Evolutionary conservation across 2,888 invertebrate species (phyloP).

Genomic region (Hyposoter dolosus): DNA sequence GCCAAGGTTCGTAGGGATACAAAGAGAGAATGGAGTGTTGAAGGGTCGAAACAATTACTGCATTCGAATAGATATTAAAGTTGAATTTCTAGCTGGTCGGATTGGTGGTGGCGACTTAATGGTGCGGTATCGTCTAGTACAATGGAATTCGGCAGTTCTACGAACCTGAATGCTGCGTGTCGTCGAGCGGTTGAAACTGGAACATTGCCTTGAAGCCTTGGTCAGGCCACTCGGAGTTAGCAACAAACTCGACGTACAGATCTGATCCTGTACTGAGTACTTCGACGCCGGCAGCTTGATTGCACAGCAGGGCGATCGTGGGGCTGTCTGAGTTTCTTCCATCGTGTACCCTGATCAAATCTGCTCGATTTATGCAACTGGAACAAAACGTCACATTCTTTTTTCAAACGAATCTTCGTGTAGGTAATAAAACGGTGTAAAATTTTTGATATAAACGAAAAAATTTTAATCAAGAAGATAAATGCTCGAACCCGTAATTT

Average conservation of each 20-base stretch:
- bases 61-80: slow-evolving; percentile 15
- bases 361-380: slow-evolving; percentile 93
- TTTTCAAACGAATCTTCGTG: background rate
- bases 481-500: slow-evolving; percentile 1
- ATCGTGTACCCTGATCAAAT: slow-evolving; percentile 94
- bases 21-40: background rate
- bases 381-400: slow-evolving; percentile 79
- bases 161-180: slow-evolving; percentile 78
- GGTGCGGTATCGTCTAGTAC: slow-evolving; percentile 32
- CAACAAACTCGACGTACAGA: slow-evolving; percentile 93
- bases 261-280: slow-evolving; percentile 94
- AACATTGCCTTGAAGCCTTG: slow-evolving; percentile 92
- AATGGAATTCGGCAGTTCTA: slow-evolving; percentile 51
- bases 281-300: slow-evolving; percentile 91
- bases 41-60: slow-evolving; percentile 45
- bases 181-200: slow-evolving; percentile 90
- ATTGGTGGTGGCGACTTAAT: slow-evolving; percentile 41
- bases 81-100: slow-evolving; percentile 30
- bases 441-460: background rate
- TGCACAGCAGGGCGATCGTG: slow-evolving; percentile 93
- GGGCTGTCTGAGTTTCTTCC: slow-evolving; percentile 91
- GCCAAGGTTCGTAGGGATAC: background rate
- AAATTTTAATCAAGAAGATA: slow-evolving; percentile 9
- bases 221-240: slow-evolving; percentile 92
- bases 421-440: background rate